Percentiles rank a stretch among this genome's conserved stretches.
Evolutionary conservation across 92 coral and sea anemone genomes (phyloP).

Genomic region (Actinostola sp.): DNA sequence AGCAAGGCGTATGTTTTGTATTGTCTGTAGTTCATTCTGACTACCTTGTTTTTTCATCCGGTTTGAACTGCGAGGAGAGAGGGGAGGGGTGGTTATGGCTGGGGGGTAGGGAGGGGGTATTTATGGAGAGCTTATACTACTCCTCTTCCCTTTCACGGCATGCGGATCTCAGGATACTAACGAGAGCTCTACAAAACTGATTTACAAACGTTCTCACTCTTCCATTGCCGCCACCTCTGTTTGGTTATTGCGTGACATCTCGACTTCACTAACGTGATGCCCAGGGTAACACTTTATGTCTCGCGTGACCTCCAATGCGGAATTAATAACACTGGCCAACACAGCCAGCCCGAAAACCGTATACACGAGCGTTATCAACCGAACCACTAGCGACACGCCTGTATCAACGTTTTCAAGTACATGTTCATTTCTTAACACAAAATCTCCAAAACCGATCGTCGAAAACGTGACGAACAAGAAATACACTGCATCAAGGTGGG

Average conservation of each 20-base stretch:
- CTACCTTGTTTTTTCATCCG: too few species aligned
- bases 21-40: too few species aligned
- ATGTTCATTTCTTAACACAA: background rate
- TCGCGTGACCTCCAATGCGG: constrained; percentile 21
- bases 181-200: too few species aligned
- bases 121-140: too few species aligned
- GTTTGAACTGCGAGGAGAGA: too few species aligned
- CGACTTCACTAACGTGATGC: background rate
- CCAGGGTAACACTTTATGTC: constrained; percentile 1
- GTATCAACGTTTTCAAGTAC: background rate
- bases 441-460: constrained; percentile 44
- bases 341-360: constrained; percentile 26
- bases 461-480: constrained; percentile 27
- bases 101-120: too few species aligned
- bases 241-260: constrained; percentile 3
- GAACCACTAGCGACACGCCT: background rate
- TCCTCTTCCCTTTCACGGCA: too few species aligned
- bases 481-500: constrained; percentile 8
- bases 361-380: background rate
- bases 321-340: constrained; percentile 24
- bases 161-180: too few species aligned
- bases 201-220: too few species aligned
- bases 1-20: too few species aligned
- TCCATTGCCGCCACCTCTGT: background rate
- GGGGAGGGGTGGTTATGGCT: too few species aligned